phyloP scores from a whole-genome alignment of 2,888 invertebrate genomes.

The Athalia circularis region DNA sequence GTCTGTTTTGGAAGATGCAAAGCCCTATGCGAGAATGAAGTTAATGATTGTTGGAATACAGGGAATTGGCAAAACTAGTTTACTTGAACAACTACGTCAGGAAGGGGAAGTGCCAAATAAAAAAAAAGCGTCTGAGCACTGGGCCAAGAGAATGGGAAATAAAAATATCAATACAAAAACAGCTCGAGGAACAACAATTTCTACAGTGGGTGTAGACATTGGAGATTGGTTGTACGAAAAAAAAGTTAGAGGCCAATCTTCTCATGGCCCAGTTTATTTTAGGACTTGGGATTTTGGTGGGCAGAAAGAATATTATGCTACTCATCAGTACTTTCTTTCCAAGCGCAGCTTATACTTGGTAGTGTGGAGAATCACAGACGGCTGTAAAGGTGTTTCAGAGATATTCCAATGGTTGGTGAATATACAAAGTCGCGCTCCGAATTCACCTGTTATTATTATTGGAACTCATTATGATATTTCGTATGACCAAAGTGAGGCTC shows the following conservation, averaged over 20 bases:
- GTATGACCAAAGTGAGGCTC: slow-evolving; percentile 84
- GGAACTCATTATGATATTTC: slow-evolving; percentile 97
- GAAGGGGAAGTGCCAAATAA: slow-evolving; percentile 87
- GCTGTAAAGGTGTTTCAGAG: slow-evolving; percentile 89
- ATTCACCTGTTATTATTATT: slow-evolving; percentile 96
- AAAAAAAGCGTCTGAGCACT: slow-evolving; percentile 86
- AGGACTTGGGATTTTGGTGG: slow-evolving; percentile 99
- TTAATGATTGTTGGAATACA: slow-evolving; percentile 97
- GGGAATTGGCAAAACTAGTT: slow-evolving; percentile 91
- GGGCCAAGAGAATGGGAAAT: slow-evolving; percentile 97
- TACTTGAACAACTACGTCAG: slow-evolving; percentile 90
- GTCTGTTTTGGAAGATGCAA: slow-evolving; percentile 91
- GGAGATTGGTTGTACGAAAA: slow-evolving; percentile 96
- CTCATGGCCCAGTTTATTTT: slow-evolving; percentile 90
- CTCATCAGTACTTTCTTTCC: slow-evolving; percentile 98
- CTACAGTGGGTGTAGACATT: slow-evolving; percentile 98
- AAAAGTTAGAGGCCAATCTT: slow-evolving; percentile 83
- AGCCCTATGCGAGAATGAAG: slow-evolving; percentile 96
- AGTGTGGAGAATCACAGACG: slow-evolving; percentile 95
- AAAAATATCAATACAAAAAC: slow-evolving; percentile 86
- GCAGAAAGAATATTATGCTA: slow-evolving; percentile 98
- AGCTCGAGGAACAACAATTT: slow-evolving; percentile 87
- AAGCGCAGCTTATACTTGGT: slow-evolving; percentile 96
- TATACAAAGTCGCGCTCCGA: slow-evolving; percentile 95
- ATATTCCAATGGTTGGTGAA: slow-evolving; percentile 98